Conservation (phyloP, 2,113 vertebrate species). For the Aldabrachelys gigantea region DNA sequence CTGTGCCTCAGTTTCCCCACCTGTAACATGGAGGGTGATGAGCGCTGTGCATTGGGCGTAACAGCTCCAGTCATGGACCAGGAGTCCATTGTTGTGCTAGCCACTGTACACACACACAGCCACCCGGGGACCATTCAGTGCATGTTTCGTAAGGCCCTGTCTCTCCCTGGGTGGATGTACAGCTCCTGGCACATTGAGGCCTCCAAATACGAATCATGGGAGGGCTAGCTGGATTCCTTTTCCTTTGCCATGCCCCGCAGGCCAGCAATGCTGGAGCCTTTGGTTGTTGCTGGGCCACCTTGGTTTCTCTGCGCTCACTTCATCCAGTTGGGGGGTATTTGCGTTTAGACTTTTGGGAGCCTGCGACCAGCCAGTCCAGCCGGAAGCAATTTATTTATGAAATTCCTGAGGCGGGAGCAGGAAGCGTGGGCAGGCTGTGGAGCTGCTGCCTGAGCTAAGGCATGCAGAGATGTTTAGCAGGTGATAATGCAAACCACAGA, state of each 20-base stretch:
- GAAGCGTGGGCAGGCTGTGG: not conserved
- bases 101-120: not conserved
- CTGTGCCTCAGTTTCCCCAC: not conserved
- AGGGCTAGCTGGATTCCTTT: not conserved
- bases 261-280: not conserved
- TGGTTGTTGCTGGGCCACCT: not conserved
- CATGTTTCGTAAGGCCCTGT: not conserved
- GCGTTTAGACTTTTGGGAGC: not conserved
- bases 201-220: not conserved
- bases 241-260: not conserved
- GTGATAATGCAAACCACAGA: not conserved
- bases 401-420: not conserved
- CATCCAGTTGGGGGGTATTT: not conserved
- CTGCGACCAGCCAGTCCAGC: not conserved
- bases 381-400: not conserved
- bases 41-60: not conserved
- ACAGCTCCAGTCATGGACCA: not conserved
- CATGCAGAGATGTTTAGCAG: not conserved
- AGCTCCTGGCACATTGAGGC: not conserved
- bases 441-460: not conserved
- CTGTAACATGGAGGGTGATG: not conserved
- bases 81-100: not conserved
- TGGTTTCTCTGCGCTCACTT: not conserved
- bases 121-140: not conserved
- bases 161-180: not conserved